These are phyloP conservation scores for Cosmia pyralina DNA, from an alignment of 2,888 invertebrate genomes.

Conservation along the genomic window DNA sequence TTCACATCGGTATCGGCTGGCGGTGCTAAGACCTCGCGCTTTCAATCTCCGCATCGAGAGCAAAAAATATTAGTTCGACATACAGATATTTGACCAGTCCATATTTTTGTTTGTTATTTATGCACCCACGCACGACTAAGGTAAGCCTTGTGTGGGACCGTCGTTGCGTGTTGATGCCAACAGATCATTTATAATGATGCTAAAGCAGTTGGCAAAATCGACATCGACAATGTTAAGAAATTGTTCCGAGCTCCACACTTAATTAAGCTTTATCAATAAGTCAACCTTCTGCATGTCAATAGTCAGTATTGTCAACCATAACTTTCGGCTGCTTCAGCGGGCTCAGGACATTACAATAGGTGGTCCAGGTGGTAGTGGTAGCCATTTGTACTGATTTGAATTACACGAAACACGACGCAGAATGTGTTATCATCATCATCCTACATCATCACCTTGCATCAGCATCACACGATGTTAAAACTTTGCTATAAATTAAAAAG, in stretches of 20 bases:
- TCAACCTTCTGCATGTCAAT: background rate
- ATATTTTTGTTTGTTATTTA: conserved; percentile 29
- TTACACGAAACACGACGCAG: background rate
- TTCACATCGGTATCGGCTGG: background rate
- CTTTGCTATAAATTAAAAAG: background rate
- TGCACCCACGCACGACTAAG: conserved; percentile 2
- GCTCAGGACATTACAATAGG: background rate
- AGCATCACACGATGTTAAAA: background rate
- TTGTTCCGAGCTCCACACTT: conserved; percentile 1
- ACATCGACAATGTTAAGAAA: background rate
- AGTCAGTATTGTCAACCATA: background rate
- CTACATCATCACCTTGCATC: background rate
- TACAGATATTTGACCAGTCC: conserved; percentile 3
- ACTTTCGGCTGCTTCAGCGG: background rate
- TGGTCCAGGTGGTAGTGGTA: background rate
- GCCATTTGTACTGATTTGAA: background rate
- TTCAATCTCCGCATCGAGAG: conserved; percentile 14
- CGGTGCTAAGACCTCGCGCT: conserved; percentile 9
- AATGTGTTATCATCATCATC: background rate
- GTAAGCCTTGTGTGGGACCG: background rate
- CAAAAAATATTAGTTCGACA: too few species aligned
- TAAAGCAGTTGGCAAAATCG: background rate
- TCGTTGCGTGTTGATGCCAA: background rate
- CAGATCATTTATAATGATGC: background rate
- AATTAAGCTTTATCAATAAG: background rate